Evolutionary conservation across 1,140 invertebrate species (phyloP), one percentile per base, ranked within the genome.

Genomic region (Rhyacophila brunnea): DNA sequence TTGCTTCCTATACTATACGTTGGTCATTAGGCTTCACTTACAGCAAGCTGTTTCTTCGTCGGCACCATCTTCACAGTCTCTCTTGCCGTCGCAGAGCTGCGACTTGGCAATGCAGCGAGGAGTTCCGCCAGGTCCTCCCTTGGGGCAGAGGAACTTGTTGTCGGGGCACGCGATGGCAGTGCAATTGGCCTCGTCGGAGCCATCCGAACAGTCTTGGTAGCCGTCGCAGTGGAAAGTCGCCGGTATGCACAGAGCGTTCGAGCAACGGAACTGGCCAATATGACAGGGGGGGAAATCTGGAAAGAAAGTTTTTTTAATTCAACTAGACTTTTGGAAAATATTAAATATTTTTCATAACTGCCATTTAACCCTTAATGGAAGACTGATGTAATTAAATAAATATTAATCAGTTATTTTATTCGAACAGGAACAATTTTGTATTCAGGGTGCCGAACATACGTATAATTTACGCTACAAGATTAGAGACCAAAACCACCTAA

Each of bases 201-300:
- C 89, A 67, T 96, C 95, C 0, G 84, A 81, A 71, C 92, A 95
- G 70, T 95, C 92, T 51, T 85, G 81, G 71, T 90, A 89, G 9
- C 89, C 89, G 64, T 92, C 90, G 74, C 90, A 93, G 62, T 87
- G 87, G 73, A 89, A 93, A 19, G 83, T 85, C 9, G 83, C 81
- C 0, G 95, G 92, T 51, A 98, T 94, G 75, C 96, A 99, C 11
- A 95, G 79, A 4, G 92, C 90, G 73, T 97, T 97, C 35, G 88
- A 87, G 78, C 96, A 98, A 17, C 91, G 83, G 73, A 97, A 98
- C 77, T 98, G 93, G 6, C 91, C 91, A 44, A 85, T 85, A 66
- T 92, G 87, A 74, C 96, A 99, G 0, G 89, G 81, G 1, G 91
- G 91, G 70, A 96, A 96, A 77, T 87, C 92, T 93, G 74, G 42